phyloP scores from a whole-genome alignment of 64 coral and sea anemone genomes.

The Montipora foliosa region DNA sequence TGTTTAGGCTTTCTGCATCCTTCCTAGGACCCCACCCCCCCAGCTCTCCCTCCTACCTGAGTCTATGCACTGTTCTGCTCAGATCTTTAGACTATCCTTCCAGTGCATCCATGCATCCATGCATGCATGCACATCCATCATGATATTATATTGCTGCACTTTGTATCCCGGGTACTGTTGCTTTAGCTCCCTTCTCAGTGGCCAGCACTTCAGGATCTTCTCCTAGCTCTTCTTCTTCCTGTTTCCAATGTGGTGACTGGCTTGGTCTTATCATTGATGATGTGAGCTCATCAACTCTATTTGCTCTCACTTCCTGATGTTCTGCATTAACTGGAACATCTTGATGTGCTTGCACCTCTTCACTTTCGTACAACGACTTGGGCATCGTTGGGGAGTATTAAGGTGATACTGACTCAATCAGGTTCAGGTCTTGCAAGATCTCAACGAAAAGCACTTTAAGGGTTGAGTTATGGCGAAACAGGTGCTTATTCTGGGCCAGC shows the following conservation, averaged over 20 bases:
- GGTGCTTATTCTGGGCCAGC: slow-evolving; percentile 69
- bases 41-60: not conserved
- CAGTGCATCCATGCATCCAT: not conserved
- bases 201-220: not conserved
- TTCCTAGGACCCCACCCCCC: not conserved
- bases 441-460: slow-evolving; percentile 63
- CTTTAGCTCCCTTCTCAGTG: slow-evolving; percentile 15
- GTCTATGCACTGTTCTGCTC: not conserved
- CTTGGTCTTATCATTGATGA: slow-evolving; percentile 45
- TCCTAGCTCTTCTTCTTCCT: slow-evolving; percentile 14
- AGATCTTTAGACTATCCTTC: not conserved
- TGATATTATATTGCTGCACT: slow-evolving; percentile 18
- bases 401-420: slow-evolving; percentile 37
- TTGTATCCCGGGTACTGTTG: slow-evolving; percentile 2
- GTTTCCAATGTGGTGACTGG: slow-evolving; percentile 1
- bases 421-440: slow-evolving; percentile 25
- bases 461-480: slow-evolving; percentile 40
- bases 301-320: not conserved
- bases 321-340: slow-evolving; percentile 1
- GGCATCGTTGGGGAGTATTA: slow-evolving; percentile 45
- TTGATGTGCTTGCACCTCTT: not conserved
- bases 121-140: not conserved
- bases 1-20: not conserved
- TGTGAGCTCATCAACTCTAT: slow-evolving; percentile 33
- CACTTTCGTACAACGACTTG: slow-evolving; percentile 26